phyloP scores from a whole-genome alignment of 37 sponge, comb jelly and placozoan genomes.

The Axinella damicornis region DNA sequence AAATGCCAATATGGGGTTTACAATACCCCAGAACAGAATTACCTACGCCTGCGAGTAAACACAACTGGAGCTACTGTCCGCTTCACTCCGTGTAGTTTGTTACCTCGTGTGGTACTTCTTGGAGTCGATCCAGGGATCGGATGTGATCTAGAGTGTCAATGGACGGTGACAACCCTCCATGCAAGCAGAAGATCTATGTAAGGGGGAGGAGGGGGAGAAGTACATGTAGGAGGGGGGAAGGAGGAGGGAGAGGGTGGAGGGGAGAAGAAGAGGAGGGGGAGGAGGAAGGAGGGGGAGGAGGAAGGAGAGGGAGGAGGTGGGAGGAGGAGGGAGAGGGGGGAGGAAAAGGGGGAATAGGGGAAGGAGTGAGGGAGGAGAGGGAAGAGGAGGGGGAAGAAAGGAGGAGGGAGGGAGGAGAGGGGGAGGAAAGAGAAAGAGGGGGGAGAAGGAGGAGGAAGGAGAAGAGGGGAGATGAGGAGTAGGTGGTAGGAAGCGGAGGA shows the following conservation, averaged over 20 bases:
- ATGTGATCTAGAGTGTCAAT: constrained; percentile 99
- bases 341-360: no score
- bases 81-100: no score
- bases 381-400: no score
- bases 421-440: no score
- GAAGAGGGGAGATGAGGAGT: not conserved
- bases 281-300: no score
- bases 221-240: not conserved
- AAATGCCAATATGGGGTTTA: no score
- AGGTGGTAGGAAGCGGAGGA: not conserved
- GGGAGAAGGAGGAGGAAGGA: not conserved
- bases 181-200: constrained; percentile 94
- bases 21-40: no score
- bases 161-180: constrained; percentile 98
- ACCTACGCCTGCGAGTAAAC: no score
- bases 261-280: not conserved
- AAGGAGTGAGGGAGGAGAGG: no score
- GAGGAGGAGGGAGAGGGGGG: not conserved
- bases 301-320: no score
- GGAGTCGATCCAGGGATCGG: constrained; percentile 92
- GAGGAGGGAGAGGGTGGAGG: not conserved
- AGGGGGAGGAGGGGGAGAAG: not conserved
- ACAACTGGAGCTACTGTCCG: no score
- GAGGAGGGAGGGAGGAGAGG: not conserved
- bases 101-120: constrained; percentile 99